Base-by-base conservation (phyloP, 2,888 invertebrate species). In the Drosophila infuscata region DNA sequence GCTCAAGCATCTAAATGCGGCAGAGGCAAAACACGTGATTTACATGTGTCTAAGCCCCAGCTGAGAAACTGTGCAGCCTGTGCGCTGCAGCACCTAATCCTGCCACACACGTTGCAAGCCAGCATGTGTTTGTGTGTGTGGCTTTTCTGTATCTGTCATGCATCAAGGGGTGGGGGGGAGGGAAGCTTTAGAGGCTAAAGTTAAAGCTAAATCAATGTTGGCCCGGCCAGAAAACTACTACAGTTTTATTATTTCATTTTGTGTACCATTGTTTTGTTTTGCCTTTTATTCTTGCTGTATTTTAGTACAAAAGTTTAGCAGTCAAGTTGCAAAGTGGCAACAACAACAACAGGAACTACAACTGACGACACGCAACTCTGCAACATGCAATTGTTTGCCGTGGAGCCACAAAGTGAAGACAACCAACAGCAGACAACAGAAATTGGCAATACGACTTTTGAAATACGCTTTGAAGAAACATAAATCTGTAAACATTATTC, bases 1-100 rank as follows among this genome's bases (percentile, higher is more conserved):
- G 25, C 8, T 61, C 46, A 73, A 38, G 64, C 53, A 74, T 75
- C 63, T 36, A 79, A 77, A 75, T 75, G 58, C 62, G 41, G 53
- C 53, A 48, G 29, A 3, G 17, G 1, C 51, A 35, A 20, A 58
- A 59, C 60, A 66, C 48, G 81, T 88, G 89, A 86, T 75, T 88
- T 83, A 77, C 87, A 83, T 77, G 68, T 76, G 82, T 71, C 75
- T 70, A 71, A 70, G 70, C 73, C 56, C 67, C 53, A 51, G 49
- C 56, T 62, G 48, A 51, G 64, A 46, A 52, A 52, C 54, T 67
- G 54, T 58, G 61, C 74, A 43, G 32, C 6, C 48, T 52, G 43
- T 38, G 60, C 59, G 56, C 59, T 46, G 20, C 54, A 9, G 9
- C 35, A 64, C 17, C 15, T 71, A 71, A 81, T 62, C 71, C 77